Percentiles rank a stretch among this genome's conserved stretches.
These are phyloP conservation scores for Halcyon badia DNA, from an alignment of 2,797 vertebrate genomes.

Conservation along the genomic window DNA sequence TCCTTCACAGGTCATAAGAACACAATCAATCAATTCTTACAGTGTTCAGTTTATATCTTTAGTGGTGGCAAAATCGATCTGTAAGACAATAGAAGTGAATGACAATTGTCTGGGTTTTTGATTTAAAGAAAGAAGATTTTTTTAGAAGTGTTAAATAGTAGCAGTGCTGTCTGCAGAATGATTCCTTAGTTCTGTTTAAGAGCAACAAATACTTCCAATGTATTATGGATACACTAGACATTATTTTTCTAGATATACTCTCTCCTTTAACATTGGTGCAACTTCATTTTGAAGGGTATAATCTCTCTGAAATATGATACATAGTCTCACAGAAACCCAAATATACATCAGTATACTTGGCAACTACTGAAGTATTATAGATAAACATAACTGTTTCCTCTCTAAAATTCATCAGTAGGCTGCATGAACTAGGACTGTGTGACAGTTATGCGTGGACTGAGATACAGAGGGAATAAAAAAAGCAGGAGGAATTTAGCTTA, in stretches of 20 bases:
- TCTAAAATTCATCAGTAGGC: not conserved
- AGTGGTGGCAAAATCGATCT: not conserved
- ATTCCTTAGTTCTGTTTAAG: not conserved
- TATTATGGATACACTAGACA: not conserved
- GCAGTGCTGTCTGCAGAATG: not conserved
- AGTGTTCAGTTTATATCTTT: not conserved
- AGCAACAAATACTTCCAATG: not conserved
- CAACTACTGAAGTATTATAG: not conserved
- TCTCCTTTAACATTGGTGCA: not conserved
- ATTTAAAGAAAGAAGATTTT: not conserved
- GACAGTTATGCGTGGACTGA: not conserved
- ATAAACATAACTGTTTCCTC: not conserved
- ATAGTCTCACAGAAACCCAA: not conserved
- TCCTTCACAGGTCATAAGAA: not conserved
- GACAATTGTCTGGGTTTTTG: not conserved
- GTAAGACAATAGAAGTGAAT: not conserved
- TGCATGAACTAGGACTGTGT: not conserved
- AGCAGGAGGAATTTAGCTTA: not conserved
- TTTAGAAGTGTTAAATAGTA: not conserved
- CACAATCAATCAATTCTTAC: not conserved
- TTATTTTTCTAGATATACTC: not conserved
- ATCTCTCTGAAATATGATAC: not conserved
- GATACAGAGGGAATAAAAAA: not conserved
- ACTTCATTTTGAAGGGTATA: not conserved
- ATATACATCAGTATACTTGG: not conserved